phyloP scores from a whole-genome alignment of 2,888 invertebrate species.

The Alloplasta piceator region DNA sequence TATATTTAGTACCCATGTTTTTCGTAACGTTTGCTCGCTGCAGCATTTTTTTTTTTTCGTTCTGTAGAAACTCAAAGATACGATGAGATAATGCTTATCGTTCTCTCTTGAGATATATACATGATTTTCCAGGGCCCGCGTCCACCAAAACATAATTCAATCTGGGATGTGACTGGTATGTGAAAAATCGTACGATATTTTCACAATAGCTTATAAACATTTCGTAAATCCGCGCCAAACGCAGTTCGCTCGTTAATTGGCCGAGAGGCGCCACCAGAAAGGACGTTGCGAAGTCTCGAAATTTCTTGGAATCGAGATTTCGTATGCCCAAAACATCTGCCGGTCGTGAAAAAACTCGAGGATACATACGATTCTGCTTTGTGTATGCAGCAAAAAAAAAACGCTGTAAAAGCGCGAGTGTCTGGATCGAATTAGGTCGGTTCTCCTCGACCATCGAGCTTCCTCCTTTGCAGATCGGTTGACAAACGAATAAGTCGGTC shows the following conservation, averaged over 20 bases:
- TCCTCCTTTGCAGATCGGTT: no score
- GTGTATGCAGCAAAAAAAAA: slow-evolving; percentile 4
- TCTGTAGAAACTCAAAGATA: slow-evolving; percentile 38
- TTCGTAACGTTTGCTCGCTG: slow-evolving; percentile 1
- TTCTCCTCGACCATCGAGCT: no score
- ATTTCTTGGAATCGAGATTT: slow-evolving; percentile 29
- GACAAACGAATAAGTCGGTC: no score
- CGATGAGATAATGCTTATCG: slow-evolving; percentile 54
- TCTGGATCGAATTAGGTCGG: slow-evolving; percentile 51
- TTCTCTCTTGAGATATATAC: not conserved
- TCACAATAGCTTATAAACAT: not conserved
- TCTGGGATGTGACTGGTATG: no score
- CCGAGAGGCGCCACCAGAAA: not conserved
- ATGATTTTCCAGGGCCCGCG: not conserved
- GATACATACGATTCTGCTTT: slow-evolving; percentile 8
- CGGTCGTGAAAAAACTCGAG: slow-evolving; percentile 28
- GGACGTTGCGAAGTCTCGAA: slow-evolving; percentile 14
- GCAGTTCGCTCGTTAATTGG: not conserved
- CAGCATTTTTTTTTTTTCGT: slow-evolving; percentile 2
- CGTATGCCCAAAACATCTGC: slow-evolving; percentile 38
- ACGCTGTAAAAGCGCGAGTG: slow-evolving; percentile 12
- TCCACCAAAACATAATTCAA: no score
- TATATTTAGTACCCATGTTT: slow-evolving; percentile 18
- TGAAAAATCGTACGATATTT: not conserved
- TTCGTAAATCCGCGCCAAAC: not conserved